phyloP scores from a whole-genome alignment of 2,888 invertebrate genomes.

The Leucoptera coffeella region DNA sequence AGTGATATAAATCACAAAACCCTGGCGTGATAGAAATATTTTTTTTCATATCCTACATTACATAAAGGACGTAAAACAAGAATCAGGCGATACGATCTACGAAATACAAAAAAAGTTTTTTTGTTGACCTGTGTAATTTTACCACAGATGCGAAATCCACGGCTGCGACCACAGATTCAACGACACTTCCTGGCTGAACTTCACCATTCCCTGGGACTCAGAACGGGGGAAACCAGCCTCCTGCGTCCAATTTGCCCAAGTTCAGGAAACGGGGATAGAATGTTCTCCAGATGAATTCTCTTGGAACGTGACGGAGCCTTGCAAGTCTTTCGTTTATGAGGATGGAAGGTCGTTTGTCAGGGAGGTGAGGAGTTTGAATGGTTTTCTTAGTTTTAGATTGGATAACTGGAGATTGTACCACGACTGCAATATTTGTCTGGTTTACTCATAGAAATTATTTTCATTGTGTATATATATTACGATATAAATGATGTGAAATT shows the following conservation, averaged over 20 bases:
- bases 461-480: too few relatives aligned
- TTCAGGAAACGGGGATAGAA: constrained; percentile 13
- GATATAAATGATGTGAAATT: too few relatives aligned
- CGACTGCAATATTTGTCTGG: too few relatives aligned
- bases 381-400: too few relatives aligned
- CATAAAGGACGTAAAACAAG: too few relatives aligned
- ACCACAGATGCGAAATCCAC: constrained; percentile 24
- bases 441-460: too few relatives aligned
- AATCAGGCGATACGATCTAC: too few relatives aligned
- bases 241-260: constrained; percentile 18
- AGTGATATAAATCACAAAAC: too few relatives aligned
- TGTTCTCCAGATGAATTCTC: constrained; percentile 22
- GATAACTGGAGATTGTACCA: too few relatives aligned
- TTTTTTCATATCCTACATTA: too few relatives aligned
- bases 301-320: constrained; percentile 17
- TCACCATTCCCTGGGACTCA: constrained; percentile 22
- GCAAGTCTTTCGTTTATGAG: constrained; percentile 28
- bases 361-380: constrained; percentile 29
- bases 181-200: constrained; percentile 34
- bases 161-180: constrained; percentile 35
- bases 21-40: too few relatives aligned
- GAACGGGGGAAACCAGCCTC: constrained; percentile 13
- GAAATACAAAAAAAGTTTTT: too few relatives aligned
- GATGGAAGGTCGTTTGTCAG: constrained; percentile 25
- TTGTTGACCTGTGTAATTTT: background rate